phyloP scores from a whole-genome alignment of 2,797 vertebrate genomes.

The Hipposideros larvatus region DNA sequence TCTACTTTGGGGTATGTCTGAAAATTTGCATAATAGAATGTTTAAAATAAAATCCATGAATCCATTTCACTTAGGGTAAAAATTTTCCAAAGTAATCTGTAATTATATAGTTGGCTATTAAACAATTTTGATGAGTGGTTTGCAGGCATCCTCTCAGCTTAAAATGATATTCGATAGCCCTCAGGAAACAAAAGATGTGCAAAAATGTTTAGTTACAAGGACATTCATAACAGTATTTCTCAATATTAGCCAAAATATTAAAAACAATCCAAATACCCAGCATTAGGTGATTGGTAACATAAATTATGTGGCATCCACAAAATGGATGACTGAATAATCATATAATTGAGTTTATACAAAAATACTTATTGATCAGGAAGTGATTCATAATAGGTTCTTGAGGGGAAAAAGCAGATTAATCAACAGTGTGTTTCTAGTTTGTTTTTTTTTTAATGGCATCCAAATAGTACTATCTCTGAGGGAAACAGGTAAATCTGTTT shows the following conservation, averaged over 20 bases:
- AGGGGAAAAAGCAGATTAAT: neutral
- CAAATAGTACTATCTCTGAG: neutral
- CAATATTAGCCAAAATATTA: neutral
- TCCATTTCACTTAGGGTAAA: neutral
- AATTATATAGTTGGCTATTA: neutral
- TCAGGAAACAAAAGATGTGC: neutral
- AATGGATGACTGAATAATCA: neutral
- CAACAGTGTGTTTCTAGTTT: neutral
- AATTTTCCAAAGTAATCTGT: neutral
- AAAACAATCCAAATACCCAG: constrained; percentile 20
- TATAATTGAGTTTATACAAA: neutral
- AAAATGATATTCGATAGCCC: neutral
- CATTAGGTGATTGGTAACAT: neutral
- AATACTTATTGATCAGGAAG: neutral
- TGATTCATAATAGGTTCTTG: neutral
- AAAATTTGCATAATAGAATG: neutral
- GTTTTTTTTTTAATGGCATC: neutral
- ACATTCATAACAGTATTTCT: neutral
- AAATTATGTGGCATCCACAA: neutral
- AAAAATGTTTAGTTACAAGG: neutral
- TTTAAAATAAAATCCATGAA: neutral
- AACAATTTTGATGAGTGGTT: neutral
- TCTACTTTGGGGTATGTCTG: neutral
- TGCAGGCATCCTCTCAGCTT: neutral
- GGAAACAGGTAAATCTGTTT: neutral